phyloP scores from a whole-genome alignment of 2,797 vertebrate genomes.

The Percopsis omiscomaycus region DNA sequence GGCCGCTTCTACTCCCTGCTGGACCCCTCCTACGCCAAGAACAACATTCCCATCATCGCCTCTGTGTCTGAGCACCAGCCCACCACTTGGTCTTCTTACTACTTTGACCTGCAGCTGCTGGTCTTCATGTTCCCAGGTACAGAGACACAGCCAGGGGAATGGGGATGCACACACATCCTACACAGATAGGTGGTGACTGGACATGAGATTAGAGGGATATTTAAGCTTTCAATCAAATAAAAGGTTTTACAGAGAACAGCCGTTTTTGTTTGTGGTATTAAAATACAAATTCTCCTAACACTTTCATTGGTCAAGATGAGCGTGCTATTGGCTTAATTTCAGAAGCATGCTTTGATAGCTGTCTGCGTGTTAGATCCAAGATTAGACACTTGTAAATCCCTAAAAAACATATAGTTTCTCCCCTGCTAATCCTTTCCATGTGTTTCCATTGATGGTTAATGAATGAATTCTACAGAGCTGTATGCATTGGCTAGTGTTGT shows the following conservation, averaged over 20 bases:
- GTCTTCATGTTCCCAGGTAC: conserved; percentile 98
- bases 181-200: no score
- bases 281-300: no score
- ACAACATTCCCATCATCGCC: conserved; percentile 99
- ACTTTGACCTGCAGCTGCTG: conserved; percentile 96
- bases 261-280: no score
- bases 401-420: no score
- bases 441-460: neutral
- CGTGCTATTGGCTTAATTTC: neutral
- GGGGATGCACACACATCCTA: neutral
- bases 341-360: neutral
- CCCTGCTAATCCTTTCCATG: neutral
- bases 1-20: conserved; percentile 97
- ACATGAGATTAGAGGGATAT: no score
- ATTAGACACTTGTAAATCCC: neutral
- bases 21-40: conserved; percentile 97
- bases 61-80: conserved; percentile 98
- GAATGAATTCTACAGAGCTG: no score
- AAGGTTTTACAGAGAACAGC: no score
- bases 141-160: conserved; percentile 1
- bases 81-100: conserved; percentile 98
- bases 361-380: neutral
- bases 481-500: neutral
- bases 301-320: neutral
- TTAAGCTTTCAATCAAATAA: no score